These are phyloP conservation scores for Epizoanthus stellaris DNA, from an alignment of 92 coral and sea anemone genomes.

Conservation along the genomic window DNA sequence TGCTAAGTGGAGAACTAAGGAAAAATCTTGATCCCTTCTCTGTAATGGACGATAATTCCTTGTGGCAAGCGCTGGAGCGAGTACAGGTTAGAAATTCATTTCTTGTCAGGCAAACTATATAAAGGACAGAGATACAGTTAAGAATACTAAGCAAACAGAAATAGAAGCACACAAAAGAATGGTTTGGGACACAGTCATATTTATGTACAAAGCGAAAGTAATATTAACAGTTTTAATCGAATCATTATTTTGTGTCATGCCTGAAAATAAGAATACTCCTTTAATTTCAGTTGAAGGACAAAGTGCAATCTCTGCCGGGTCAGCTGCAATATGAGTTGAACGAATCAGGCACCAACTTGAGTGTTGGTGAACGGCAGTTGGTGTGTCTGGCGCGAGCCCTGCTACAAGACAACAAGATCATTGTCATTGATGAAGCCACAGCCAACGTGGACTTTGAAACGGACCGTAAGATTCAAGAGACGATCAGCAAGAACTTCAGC, in stretches of 20 bases:
- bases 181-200: not conserved
- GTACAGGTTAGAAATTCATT: not conserved
- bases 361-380: not conserved
- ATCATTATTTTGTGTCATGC: not conserved
- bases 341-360: not conserved
- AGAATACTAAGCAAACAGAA: not conserved
- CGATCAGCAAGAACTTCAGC: constrained; percentile 28
- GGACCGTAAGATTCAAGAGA: constrained; percentile 12
- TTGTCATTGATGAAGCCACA: constrained; percentile 33
- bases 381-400: constrained; percentile 16
- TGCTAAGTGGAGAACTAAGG: constrained; percentile 36
- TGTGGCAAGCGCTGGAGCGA: constrained; percentile 25
- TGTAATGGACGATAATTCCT: not conserved
- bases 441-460: constrained; percentile 13
- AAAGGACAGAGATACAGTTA: not conserved
- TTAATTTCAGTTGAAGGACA: constrained; percentile 2
- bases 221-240: not conserved
- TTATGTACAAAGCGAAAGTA: not conserved
- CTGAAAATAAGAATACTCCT: not conserved
- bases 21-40: constrained; percentile 34
- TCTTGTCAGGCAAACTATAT: not conserved
- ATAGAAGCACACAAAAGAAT: not conserved
- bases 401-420: not conserved
- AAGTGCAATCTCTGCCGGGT: constrained; percentile 5
- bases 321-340: constrained; percentile 7